Evolutionary conservation across 1,140 invertebrate species (phyloP), one percentile per base, ranked within the genome.

Genomic region (Hestina assimilis): DNA sequence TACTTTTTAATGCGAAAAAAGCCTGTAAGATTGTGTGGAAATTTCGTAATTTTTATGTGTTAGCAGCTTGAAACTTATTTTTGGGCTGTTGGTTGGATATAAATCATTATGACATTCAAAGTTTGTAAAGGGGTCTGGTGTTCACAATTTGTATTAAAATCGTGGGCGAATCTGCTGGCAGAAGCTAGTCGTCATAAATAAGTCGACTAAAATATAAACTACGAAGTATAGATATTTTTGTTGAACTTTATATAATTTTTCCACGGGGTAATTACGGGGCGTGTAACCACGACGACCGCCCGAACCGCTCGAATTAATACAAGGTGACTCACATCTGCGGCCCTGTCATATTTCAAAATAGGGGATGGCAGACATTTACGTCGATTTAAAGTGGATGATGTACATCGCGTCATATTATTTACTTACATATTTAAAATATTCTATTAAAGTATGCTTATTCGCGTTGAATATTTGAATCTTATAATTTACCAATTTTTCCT

Each of bases 301-400:
- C 61, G 59, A 71, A 74, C 67, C 63, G 62, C 59, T 64, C 59
- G 59, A 72, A 75, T 76, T 81, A 79, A 60, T 73, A 61, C 67
- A 58, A 60, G 59, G 63, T 54, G 61, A 63, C 62, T 43, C 55
- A 59, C 75, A 81, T 74, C 69, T 81, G 75, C 47, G 69, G 50
- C 68, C 71, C 69, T 68, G 63, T 72, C 66, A 77, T 79, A 74
- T 79, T 77, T 81, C 74, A 73, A 71, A 72, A 76, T 62, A 64
- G 59, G 59, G 57, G 50, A 46, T 42, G 23, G 12, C 19, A 31
- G 45, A 45, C 26, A 21, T 24, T 23, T 8, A 12, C n/a, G 46
- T 5, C 26, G 17, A 14, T 51, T 26, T 21, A 21, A 29, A 43
- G 29, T 20, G 12, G 21, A 31, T 29, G 17, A 7, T 43, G 23